phyloP scores from a whole-genome alignment of 2,797 vertebrate genomes.

The Cirrhinus mrigala region DNA sequence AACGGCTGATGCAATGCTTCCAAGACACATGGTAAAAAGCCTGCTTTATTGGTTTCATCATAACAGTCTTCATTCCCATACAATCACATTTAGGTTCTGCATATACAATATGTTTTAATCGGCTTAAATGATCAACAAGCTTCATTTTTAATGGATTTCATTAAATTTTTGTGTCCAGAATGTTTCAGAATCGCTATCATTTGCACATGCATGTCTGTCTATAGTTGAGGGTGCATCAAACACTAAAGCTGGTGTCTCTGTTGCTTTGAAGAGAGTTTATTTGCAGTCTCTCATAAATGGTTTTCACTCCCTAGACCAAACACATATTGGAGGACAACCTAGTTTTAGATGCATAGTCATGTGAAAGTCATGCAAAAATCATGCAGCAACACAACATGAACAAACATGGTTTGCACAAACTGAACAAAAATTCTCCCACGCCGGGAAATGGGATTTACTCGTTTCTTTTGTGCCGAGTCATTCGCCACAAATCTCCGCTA shows the following conservation, averaged over 20 bases:
- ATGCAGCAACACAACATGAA: slow-evolving; percentile 59
- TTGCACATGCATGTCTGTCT: slow-evolving; percentile 19
- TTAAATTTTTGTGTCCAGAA: slow-evolving; percentile 16
- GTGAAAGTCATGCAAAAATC: slow-evolving; percentile 61
- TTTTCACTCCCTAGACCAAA: slow-evolving; percentile 14
- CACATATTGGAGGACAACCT: slow-evolving; percentile 26
- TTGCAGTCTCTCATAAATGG: background rate
- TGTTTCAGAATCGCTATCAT: slow-evolving; percentile 2
- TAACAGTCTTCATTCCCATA: slow-evolving; percentile 63
- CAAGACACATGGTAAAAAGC: slow-evolving; percentile 37
- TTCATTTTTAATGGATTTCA: slow-evolving; percentile 17
- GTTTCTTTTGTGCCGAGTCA: background rate
- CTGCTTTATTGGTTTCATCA: slow-evolving; percentile 59
- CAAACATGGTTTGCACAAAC: slow-evolving; percentile 44
- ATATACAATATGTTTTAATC: slow-evolving; percentile 48
- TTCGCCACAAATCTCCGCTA: slow-evolving; percentile 7
- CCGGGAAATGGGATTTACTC: background rate
- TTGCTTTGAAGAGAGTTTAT: background rate
- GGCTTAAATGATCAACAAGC: slow-evolving; percentile 46
- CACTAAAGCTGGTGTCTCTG: slow-evolving; percentile 27
- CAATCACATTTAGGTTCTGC: slow-evolving; percentile 52
- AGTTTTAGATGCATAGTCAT: slow-evolving; percentile 36
- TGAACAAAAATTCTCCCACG: slow-evolving; percentile 13
- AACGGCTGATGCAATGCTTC: slow-evolving; percentile 13
- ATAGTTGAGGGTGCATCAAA: slow-evolving; percentile 6